Evolutionary conservation across 2,888 invertebrate species (phyloP).

Genomic region (Nezara viridula): DNA sequence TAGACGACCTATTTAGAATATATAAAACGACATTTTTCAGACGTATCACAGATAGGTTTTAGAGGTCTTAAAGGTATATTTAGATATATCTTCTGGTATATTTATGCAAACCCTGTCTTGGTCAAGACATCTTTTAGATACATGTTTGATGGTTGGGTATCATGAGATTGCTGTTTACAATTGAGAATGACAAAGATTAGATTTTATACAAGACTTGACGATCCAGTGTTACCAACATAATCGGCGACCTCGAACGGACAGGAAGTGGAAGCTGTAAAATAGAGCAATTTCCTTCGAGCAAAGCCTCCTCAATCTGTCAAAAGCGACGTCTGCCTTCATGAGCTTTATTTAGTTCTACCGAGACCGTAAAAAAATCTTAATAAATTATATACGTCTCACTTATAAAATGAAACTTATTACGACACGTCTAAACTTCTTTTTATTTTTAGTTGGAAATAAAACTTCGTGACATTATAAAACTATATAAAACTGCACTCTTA

Average conservation of each 20-base stretch:
- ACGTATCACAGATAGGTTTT: too few relatives aligned
- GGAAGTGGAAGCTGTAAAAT: slow-evolving; percentile 58
- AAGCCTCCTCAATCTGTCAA: not conserved
- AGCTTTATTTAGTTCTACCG: not conserved
- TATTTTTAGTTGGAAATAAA: not conserved
- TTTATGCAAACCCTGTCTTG: too few relatives aligned
- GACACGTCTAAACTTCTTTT: not conserved
- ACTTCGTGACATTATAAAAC: not conserved
- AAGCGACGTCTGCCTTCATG: not conserved
- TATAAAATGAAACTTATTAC: not conserved
- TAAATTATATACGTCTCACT: not conserved
- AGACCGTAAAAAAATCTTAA: not conserved
- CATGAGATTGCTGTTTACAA: too few relatives aligned
- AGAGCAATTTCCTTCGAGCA: slow-evolving; percentile 52
- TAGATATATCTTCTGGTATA: too few relatives aligned
- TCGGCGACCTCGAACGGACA: not conserved
- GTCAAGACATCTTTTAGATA: too few relatives aligned
- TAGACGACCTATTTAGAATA: too few relatives aligned
- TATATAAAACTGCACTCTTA: not conserved
- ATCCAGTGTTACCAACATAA: slow-evolving; percentile 26
- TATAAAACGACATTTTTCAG: too few relatives aligned
- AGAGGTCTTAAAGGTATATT: too few relatives aligned
- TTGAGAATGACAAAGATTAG: too few relatives aligned
- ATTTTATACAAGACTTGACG: not conserved
- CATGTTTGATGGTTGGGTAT: too few relatives aligned